phyloP scores from a whole-genome alignment of 1,140 invertebrate genomes.

The Drosophila obscura region DNA sequence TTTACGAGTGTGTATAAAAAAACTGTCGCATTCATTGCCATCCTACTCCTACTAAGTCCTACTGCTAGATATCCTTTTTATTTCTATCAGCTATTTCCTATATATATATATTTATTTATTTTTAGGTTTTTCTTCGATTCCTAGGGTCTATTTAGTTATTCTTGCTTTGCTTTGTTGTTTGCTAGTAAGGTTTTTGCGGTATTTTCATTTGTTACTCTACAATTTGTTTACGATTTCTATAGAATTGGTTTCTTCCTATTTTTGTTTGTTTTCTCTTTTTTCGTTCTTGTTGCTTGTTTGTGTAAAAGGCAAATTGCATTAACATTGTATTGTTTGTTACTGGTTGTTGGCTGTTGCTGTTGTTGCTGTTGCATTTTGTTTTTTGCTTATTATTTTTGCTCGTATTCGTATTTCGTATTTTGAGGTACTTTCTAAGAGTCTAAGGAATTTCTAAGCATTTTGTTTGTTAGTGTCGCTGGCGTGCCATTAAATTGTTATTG shows the following conservation, averaged over 20 bases:
- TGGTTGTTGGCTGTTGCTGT: constrained; percentile 32
- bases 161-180: constrained; percentile 63
- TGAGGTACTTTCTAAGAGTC: constrained; percentile 78
- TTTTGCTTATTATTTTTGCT: constrained; percentile 9
- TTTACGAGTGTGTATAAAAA: constrained; percentile 47
- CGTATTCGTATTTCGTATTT: constrained; percentile 17
- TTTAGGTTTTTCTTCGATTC: constrained; percentile 54
- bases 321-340: constrained; percentile 52
- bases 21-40: constrained; percentile 7
- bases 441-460: constrained; percentile 65
- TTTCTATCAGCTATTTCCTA: constrained; percentile 40
- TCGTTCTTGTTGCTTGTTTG: constrained; percentile 46
- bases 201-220: constrained; percentile 50
- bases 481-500: constrained; percentile 16
- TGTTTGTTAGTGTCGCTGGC: constrained; percentile 29
- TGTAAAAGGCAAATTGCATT: constrained; percentile 72
- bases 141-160: constrained; percentile 47
- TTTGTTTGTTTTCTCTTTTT: constrained; percentile 19
- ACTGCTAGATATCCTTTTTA: constrained; percentile 1
- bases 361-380: constrained; percentile 9
- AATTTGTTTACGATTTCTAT: constrained; percentile 33
- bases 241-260: constrained; percentile 8
- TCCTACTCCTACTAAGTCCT: constrained; percentile 4
- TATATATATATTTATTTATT: constrained; percentile 37
- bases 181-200: constrained; percentile 79